Percentiles rank a stretch among this genome's conserved stretches.
These are phyloP conservation scores for Bagarius yarrelli DNA, from an alignment of 2,113 vertebrate genomes.

Conservation along the genomic window DNA sequence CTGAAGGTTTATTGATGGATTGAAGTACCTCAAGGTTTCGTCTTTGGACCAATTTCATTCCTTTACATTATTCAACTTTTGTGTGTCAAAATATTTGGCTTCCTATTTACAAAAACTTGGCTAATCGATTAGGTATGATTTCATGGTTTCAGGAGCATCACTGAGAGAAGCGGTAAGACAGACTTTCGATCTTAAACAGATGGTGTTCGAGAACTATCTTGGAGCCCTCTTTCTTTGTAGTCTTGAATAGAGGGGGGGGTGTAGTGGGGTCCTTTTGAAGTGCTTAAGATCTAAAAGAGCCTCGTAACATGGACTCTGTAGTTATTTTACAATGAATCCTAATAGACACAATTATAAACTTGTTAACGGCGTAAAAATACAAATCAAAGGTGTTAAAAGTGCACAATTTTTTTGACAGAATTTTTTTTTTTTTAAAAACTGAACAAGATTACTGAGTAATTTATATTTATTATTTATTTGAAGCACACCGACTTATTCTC, in stretches of 20 bases:
- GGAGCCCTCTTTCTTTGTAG: constrained; percentile 35
- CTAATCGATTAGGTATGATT: not conserved
- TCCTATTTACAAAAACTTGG: not conserved
- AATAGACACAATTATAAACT: constrained; percentile 34
- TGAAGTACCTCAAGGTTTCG: constrained; percentile 11
- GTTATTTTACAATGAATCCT: constrained; percentile 32
- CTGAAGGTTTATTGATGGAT: not conserved
- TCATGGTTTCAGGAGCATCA: constrained; percentile 10
- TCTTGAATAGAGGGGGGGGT: constrained; percentile 29
- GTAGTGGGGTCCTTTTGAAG: constrained; percentile 32
- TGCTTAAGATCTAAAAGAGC: constrained; percentile 36
- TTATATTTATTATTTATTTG: constrained; percentile 19
- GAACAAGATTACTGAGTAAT: constrained; percentile 27
- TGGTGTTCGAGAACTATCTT: constrained; percentile 34
- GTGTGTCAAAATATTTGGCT: not conserved
- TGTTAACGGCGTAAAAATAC: constrained; percentile 6
- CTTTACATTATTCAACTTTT: not conserved
- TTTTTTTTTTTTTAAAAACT: not conserved
- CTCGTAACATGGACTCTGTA: constrained; percentile 23
- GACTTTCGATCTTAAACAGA: constrained; percentile 41
- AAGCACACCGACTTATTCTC: constrained; percentile 37
- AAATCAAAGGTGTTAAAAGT: constrained; percentile 4
- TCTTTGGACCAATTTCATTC: constrained; percentile 1
- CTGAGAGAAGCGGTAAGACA: constrained; percentile 19
- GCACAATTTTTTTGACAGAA: not conserved